Percentiles rank a stretch among this genome's conserved stretches.
These are phyloP conservation scores for Mustela nigripes DNA, from an alignment of 2,113 vertebrate genomes.

Conservation along the genomic window DNA sequence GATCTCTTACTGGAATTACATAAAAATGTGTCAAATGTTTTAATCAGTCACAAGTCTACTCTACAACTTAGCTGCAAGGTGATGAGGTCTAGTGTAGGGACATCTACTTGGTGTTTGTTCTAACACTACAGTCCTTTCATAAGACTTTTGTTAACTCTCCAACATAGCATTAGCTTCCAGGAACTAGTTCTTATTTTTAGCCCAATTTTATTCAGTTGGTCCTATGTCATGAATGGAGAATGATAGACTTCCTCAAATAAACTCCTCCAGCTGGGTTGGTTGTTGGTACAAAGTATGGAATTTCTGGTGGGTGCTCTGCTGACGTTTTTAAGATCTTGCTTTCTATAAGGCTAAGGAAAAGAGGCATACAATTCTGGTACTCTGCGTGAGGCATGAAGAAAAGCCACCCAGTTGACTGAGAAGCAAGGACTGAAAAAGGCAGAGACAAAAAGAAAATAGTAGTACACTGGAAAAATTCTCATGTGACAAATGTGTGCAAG, in stretches of 20 bases:
- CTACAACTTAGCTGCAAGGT: not conserved
- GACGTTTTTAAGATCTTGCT: not conserved
- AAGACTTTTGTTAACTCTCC: not conserved
- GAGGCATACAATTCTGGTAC: not conserved
- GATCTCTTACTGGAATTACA: not conserved
- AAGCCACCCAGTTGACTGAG: not conserved
- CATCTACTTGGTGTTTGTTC: not conserved
- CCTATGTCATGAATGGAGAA: not conserved
- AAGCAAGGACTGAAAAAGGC: not conserved
- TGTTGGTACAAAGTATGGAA: not conserved
- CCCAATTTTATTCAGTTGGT: not conserved
- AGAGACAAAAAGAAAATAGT: not conserved
- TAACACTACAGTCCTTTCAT: not conserved
- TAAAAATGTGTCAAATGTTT: not conserved
- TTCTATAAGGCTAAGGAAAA: not conserved
- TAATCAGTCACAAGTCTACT: not conserved
- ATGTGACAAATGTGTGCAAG: not conserved
- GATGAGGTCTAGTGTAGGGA: not conserved
- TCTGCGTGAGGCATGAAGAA: not conserved
- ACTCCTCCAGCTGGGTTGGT: not conserved
- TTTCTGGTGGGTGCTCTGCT: not conserved
- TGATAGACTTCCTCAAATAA: conserved; percentile 12
- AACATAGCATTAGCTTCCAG: not conserved
- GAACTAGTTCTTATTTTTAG: not conserved
- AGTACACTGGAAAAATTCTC: not conserved